These are phyloP conservation scores for Staurois parvus DNA, from an alignment of 2,797 vertebrate species.

Conservation along the genomic window DNA sequence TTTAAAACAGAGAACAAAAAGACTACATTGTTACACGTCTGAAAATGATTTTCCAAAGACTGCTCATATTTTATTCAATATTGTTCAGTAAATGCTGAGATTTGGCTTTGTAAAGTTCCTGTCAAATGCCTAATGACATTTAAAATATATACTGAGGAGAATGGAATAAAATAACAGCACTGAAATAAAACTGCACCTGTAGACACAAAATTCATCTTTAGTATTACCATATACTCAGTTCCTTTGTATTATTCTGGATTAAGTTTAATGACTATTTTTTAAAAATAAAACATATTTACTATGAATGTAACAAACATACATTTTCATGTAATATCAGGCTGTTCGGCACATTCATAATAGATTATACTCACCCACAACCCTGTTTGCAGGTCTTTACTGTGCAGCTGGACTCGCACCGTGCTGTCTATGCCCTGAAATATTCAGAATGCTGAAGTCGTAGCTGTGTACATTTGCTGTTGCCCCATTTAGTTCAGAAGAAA, in stretches of 20 bases:
- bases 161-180: constrained; percentile 15
- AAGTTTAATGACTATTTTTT: background rate
- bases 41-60: constrained; percentile 33
- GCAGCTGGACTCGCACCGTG: too few relatives aligned
- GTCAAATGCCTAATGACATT: background rate
- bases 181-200: background rate
- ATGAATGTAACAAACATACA: background rate
- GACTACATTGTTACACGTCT: constrained; percentile 37
- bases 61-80: constrained; percentile 25
- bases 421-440: too few relatives aligned
- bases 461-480: too few relatives aligned
- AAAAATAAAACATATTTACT: background rate
- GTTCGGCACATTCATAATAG: too few relatives aligned
- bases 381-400: too few relatives aligned
- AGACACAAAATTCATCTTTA: constrained; percentile 14
- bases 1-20: constrained; percentile 32
- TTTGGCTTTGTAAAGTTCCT: background rate
- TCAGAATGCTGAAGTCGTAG: too few relatives aligned
- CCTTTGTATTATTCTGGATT: background rate
- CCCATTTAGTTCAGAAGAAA: too few relatives aligned
- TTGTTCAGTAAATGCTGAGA: constrained; percentile 13
- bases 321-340: too few relatives aligned
- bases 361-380: too few relatives aligned
- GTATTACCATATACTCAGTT: background rate
- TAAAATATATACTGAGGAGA: background rate